Evolutionary conservation across 2,797 vertebrate species (phyloP).

Genomic region (Notamacropus eugenii): DNA sequence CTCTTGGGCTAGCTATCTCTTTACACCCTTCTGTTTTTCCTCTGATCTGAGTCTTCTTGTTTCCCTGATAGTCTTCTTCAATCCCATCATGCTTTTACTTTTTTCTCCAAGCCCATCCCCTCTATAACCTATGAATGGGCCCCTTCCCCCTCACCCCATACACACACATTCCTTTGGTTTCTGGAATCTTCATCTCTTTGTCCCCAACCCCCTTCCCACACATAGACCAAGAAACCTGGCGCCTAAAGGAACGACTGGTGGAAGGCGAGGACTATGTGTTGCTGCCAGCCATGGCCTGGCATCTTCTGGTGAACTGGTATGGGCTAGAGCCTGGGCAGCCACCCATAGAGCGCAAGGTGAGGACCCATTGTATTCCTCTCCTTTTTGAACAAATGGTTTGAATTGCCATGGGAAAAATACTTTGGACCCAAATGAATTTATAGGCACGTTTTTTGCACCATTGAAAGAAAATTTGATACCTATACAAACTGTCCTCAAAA

Average conservation of each 20-base stretch:
- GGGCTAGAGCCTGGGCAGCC: conserved; percentile 87
- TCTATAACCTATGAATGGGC: not conserved
- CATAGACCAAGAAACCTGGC: conserved; percentile 89
- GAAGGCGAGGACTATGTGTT: conserved; percentile 91
- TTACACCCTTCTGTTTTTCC: not conserved
- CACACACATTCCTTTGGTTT: conserved; percentile 31
- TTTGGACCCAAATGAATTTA: not conserved
- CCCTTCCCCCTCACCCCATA: not conserved
- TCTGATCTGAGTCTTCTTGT: not conserved
- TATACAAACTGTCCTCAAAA: not conserved
- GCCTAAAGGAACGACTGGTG: conserved; percentile 89
- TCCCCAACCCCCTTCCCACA: not conserved
- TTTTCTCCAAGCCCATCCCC: conserved; percentile 8
- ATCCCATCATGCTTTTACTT: not conserved
- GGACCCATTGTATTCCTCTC: not conserved
- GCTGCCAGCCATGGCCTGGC: conserved; percentile 89
- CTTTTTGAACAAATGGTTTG: not conserved
- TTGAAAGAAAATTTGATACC: not conserved
- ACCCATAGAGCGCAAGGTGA: conserved; percentile 91
- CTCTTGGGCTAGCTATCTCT: not conserved
- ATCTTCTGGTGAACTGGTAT: conserved; percentile 89
- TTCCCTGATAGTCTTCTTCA: not conserved
- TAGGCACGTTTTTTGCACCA: not conserved
- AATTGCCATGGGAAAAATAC: not conserved
- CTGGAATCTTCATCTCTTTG: conserved; percentile 31